These are phyloP conservation scores for Girardinus metallicus DNA, from an alignment of 2,797 vertebrate genomes.

Conservation along the genomic window DNA sequence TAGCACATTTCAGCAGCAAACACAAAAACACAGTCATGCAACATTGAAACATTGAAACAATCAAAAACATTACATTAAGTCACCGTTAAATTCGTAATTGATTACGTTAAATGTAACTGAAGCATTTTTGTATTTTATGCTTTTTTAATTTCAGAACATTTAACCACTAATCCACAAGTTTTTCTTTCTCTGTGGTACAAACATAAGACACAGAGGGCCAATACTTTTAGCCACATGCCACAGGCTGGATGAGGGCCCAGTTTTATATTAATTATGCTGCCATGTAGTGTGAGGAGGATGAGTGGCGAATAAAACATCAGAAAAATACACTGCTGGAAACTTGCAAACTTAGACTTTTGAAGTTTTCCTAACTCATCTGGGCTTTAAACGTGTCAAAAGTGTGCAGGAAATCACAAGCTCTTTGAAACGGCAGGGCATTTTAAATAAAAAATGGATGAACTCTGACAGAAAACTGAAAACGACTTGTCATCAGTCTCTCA, in stretches of 20 bases:
- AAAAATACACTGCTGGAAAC: neutral
- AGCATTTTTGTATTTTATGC: neutral
- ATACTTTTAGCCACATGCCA: neutral
- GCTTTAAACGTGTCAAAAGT: neutral
- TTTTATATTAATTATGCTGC: neutral
- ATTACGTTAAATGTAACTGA: neutral
- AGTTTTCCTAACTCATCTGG: neutral
- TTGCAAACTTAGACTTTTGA: neutral
- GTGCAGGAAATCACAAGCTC: neutral
- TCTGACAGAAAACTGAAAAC: neutral
- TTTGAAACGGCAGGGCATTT: neutral
- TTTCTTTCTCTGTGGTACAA: neutral
- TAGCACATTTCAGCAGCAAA: too few relatives aligned
- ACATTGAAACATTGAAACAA: too few relatives aligned
- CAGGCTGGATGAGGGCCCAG: neutral
- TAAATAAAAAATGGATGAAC: neutral
- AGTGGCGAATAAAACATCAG: neutral
- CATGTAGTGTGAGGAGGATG: neutral
- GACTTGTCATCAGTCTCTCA: neutral
- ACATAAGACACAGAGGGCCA: neutral
- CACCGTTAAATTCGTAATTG: too few relatives aligned
- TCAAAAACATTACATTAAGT: too few relatives aligned
- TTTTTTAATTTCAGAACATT: neutral
- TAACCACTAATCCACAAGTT: neutral
- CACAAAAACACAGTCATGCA: too few relatives aligned